These are phyloP conservation scores for Sebastolobus alascanus DNA, from an alignment of 2,797 vertebrate species.

Conservation along the genomic window DNA sequence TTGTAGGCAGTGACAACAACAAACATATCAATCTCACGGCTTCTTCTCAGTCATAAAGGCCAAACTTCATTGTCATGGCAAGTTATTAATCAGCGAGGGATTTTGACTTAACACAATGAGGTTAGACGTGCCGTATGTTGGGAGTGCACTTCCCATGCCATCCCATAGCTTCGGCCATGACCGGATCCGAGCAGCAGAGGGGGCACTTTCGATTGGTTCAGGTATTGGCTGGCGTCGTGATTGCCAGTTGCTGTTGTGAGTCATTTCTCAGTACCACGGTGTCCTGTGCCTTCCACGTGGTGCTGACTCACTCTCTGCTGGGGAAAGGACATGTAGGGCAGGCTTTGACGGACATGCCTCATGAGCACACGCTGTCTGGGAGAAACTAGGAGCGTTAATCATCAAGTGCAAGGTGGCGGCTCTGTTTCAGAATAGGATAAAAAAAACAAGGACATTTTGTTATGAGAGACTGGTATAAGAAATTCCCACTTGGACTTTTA, in stretches of 20 bases:
- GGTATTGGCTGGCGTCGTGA: constrained; percentile 26
- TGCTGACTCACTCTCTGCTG: constrained; percentile 70
- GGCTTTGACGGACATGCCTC: constrained; percentile 44
- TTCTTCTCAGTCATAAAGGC: not conserved
- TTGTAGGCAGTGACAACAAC: not conserved
- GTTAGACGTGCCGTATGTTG: not conserved
- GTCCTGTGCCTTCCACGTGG: constrained; percentile 74
- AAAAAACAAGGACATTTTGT: not conserved
- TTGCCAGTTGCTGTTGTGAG: constrained; percentile 45
- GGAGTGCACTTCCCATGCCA: no score
- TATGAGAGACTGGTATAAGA: not conserved
- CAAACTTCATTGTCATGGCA: not conserved
- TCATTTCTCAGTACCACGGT: constrained; percentile 66
- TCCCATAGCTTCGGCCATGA: not conserved
- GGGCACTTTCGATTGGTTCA: constrained; percentile 19
- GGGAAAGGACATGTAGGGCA: constrained; percentile 54
- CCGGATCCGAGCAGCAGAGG: constrained; percentile 53
- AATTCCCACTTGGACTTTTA: not conserved
- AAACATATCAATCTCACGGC: not conserved
- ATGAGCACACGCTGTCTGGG: constrained; percentile 40
- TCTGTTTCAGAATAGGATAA: not conserved
- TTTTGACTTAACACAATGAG: not conserved
- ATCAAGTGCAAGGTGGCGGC: constrained; percentile 6
- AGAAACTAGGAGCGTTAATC: constrained; percentile 22
- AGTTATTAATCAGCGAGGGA: not conserved